A percentile compares a stretch with the other conserved stretches of the same genome.
phyloP scores from a whole-genome alignment of 23 tunicate species.

The Clavelina lepadiformis region DNA sequence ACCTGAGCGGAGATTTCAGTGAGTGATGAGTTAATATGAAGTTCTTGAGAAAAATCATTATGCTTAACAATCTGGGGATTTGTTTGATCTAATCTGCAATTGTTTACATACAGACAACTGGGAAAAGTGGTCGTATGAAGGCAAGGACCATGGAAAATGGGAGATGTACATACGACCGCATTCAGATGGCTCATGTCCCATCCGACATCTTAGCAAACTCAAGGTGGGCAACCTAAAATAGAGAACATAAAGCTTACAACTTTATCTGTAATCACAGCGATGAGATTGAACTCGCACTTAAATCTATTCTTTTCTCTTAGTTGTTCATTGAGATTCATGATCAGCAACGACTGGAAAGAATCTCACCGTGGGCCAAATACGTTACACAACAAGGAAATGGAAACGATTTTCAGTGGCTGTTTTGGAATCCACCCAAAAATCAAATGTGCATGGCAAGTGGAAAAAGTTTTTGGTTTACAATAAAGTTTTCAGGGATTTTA shows the following conservation, averaged over 20 bases:
- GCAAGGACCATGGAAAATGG: conserved; percentile 54
- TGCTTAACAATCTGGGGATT: background rate
- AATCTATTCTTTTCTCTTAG: background rate
- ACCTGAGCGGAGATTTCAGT: conserved; percentile 70
- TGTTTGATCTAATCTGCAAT: background rate
- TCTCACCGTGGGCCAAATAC: conserved; percentile 91
- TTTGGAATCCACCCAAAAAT: conserved; percentile 65
- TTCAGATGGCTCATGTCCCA: conserved; percentile 41
- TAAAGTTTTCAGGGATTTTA: no score
- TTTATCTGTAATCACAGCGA: no score
- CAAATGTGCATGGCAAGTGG: conserved; percentile 3
- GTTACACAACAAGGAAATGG: conserved; percentile 17
- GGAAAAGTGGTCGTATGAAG: conserved; percentile 22
- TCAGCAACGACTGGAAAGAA: conserved; percentile 39
- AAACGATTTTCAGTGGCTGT: conserved; percentile 57
- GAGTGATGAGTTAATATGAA: no score
- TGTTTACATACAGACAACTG: conserved; percentile 37
- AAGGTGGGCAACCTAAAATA: conserved; percentile 25
- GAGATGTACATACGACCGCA: conserved; percentile 23
- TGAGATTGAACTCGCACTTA: background rate
- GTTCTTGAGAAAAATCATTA: no score
- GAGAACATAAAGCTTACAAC: background rate
- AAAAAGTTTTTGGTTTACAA: no score
- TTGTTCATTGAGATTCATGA: conserved; percentile 41
- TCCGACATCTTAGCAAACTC: conserved; percentile 51